Conservation (phyloP, 2,888 invertebrate genomes). For the Apantesis nais region DNA sequence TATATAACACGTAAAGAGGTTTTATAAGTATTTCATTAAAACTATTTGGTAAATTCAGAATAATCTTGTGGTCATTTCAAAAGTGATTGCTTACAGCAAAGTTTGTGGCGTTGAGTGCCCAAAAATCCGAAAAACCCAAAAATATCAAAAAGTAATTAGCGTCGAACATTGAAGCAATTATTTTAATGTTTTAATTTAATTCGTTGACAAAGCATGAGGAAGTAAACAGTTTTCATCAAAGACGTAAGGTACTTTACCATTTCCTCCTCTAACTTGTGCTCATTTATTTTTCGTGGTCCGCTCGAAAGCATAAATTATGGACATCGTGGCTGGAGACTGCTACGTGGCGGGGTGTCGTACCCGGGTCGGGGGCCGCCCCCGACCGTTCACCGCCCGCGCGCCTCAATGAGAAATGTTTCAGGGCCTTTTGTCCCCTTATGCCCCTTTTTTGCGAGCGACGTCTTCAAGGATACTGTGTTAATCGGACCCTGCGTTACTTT, state of each 20-base stretch:
- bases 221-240: conserved; percentile 48
- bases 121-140: neutral
- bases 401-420: conserved; percentile 81
- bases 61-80: neutral
- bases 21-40: too few relatives aligned
- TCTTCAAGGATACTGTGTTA: conserved; percentile 85
- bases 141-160: conserved; percentile 1
- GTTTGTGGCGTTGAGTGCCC: too few relatives aligned
- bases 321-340: conserved; percentile 73
- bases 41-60: too few relatives aligned
- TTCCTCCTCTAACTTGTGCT: conserved; percentile 68
- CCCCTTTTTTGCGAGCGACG: conserved; percentile 79
- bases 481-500: conserved; percentile 77
- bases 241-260: conserved; percentile 65
- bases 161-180: conserved; percentile 6
- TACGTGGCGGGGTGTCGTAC: conserved; percentile 60
- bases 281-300: conserved; percentile 82
- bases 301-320: conserved; percentile 82
- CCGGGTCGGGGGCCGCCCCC: conserved; percentile 38
- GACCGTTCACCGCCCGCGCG: conserved; percentile 53
- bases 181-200: conserved; percentile 19
- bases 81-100: neutral
- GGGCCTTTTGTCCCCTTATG: conserved; percentile 78
- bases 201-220: conserved; percentile 22
- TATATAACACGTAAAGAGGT: too few relatives aligned